These are phyloP conservation scores for Siderastrea siderea DNA, from an alignment of 92 coral and sea anemone species.

Conservation along the genomic window DNA sequence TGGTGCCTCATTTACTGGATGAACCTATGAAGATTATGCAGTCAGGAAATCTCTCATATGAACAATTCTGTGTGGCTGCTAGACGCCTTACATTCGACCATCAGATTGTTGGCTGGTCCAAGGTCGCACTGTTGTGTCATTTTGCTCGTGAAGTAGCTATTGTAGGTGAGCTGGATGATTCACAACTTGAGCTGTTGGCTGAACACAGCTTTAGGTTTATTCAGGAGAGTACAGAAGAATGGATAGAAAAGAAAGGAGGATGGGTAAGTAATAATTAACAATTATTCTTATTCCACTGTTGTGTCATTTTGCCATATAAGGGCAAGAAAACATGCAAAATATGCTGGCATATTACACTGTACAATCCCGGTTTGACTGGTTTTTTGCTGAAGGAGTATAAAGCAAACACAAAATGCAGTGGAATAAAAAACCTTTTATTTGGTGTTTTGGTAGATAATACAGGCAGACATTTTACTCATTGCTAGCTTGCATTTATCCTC, in stretches of 20 bases:
- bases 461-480: too few species aligned
- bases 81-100: conserved; percentile 85
- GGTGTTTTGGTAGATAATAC: too few species aligned
- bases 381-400: too few species aligned
- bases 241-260: conserved; percentile 98
- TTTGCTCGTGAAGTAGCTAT: conserved; percentile 97
- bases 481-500: too few species aligned
- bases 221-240: conserved; percentile 92
- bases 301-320: too few species aligned
- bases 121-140: conserved; percentile 91
- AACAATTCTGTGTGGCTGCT: conserved; percentile 89
- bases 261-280: conserved; percentile 78
- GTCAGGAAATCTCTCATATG: conserved; percentile 77
- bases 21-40: conserved; percentile 81
- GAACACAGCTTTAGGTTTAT: conserved; percentile 91
- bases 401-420: too few species aligned
- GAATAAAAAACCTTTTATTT: too few species aligned
- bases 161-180: conserved; percentile 83
- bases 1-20: conserved; percentile 84
- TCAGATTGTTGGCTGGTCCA: conserved; percentile 95
- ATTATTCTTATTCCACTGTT: too few species aligned
- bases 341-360: too few species aligned
- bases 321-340: too few species aligned
- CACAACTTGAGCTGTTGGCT: conserved; percentile 85
- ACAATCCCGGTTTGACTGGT: too few species aligned